Base-by-base conservation (phyloP, 2,113 vertebrate genomes). In the Calidris pugnax region DNA sequence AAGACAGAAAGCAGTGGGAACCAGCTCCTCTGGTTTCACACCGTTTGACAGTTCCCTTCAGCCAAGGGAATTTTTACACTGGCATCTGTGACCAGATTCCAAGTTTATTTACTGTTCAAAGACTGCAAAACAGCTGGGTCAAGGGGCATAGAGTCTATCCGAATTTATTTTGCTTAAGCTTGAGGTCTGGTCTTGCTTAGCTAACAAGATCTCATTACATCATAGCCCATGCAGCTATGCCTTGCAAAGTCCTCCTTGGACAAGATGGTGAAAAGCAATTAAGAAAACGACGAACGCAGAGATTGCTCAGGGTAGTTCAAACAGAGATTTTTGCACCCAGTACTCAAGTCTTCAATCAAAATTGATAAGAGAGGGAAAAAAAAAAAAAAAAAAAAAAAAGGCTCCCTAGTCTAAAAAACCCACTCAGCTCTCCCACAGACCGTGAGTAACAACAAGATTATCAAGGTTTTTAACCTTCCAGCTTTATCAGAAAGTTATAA, bases 171-270 rank as follows among this genome's bases (percentile, higher is more conserved):
- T 96, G 71, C 90, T 94, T 94, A 77, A 93, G 77, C 57, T 47
- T 87, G 62, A 95, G 57, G 69, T 89, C 93, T 92, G 86, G 77
- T 76, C 76, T 97, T 95, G 94, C 88, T 95, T 97, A 96, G 72
- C 87, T 95, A 93, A 96, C 68, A 82, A 94, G 87, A 92, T 87
- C 90, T 94, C 55, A 95, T 95, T 97, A 97, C 95, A 91, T 91
- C 67, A 93, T 89, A 89, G 66, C 64, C 86, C 41, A 87, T 81
- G 89, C 56, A 97, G 88, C 90, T 76, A 73, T 85, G 69, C 45
- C 71, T 97, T 96, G 81, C 56, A 82, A 96, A 86, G 87, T 91
- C 57, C 85, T 96, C 59, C 72, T 89, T 78, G 85, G 91, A 87
- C 92, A 95, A 94, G 50, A 60, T 6, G 41, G 56, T 82, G 91